These are phyloP conservation scores for Discoglossus pictus DNA, from an alignment of 2,797 vertebrate species.

Conservation along the genomic window DNA sequence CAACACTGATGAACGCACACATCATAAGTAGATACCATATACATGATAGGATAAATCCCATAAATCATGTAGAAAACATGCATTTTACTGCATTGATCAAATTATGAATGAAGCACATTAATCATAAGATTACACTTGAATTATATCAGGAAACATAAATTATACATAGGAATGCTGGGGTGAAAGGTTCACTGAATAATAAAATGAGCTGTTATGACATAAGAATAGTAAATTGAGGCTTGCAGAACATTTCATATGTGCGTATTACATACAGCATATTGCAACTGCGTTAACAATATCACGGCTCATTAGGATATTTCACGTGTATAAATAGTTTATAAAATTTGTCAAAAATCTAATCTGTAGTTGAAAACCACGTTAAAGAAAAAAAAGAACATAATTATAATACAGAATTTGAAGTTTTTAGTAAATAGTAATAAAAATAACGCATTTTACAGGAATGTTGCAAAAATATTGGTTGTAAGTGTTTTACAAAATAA, in stretches of 20 bases:
- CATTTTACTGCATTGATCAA: conserved; percentile 72
- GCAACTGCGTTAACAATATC: not conserved
- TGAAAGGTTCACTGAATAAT: conserved; percentile 66
- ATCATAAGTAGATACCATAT: conserved; percentile 60
- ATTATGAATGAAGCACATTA: conserved; percentile 80
- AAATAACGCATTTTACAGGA: too few species aligned
- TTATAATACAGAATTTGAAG: not conserved
- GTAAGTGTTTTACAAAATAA: too few species aligned
- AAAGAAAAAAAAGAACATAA: not conserved
- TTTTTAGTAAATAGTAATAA: conserved; percentile 13
- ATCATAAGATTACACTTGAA: conserved; percentile 72
- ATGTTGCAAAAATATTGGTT: too few species aligned
- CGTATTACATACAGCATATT: not conserved
- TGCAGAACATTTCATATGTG: conserved; percentile 8
- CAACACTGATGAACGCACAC: conserved; percentile 63
- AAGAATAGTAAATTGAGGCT: conserved; percentile 31
- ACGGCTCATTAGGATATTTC: not conserved
- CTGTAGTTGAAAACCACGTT: not conserved
- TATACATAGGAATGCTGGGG: conserved; percentile 66
- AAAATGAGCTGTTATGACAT: conserved; percentile 60
- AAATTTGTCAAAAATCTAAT: not conserved
- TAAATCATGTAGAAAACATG: conserved; percentile 73
- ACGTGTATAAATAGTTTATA: too few species aligned
- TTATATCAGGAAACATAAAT: conserved; percentile 74
- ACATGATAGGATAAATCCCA: conserved; percentile 66